A percentile compares a stretch with the other conserved stretches of the same genome.
These are phyloP conservation scores for Capromys pilorides DNA, from an alignment of 2,797 vertebrate species.

Conservation along the genomic window DNA sequence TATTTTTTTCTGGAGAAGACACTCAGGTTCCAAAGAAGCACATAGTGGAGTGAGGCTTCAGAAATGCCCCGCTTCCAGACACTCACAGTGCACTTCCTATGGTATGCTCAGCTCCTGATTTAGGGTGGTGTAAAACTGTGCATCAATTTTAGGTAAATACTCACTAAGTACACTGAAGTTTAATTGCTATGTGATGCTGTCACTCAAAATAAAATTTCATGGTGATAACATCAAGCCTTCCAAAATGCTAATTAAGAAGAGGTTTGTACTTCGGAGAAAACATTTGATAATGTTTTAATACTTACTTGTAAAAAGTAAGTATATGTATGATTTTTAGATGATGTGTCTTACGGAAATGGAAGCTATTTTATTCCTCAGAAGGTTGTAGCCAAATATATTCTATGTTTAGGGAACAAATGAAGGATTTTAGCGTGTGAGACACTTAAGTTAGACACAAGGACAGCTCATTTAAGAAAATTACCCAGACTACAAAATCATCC, in stretches of 20 bases:
- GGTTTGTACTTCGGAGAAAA: conserved; percentile 8
- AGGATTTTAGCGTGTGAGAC: background rate
- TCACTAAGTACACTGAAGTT: background rate
- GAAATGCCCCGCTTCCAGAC: background rate
- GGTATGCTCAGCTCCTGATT: background rate
- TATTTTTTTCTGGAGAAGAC: background rate
- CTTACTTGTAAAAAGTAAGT: background rate
- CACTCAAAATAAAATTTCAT: background rate
- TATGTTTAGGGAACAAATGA: background rate
- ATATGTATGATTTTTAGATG: background rate
- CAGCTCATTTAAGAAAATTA: background rate
- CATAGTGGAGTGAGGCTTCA: background rate
- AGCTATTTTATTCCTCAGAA: conserved; percentile 10
- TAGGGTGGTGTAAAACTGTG: background rate
- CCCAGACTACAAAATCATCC: background rate
- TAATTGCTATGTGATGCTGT: background rate
- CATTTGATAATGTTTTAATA: background rate
- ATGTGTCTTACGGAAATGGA: background rate
- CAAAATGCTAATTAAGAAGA: background rate
- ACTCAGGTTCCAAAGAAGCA: background rate
- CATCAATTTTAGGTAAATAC: background rate
- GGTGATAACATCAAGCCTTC: background rate
- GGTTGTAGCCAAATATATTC: background rate
- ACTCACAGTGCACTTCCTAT: background rate
- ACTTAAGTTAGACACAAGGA: background rate